Evolutionary conservation across 1,140 invertebrate species (phyloP).

Genomic region (Teleopsis dalmanni): DNA sequence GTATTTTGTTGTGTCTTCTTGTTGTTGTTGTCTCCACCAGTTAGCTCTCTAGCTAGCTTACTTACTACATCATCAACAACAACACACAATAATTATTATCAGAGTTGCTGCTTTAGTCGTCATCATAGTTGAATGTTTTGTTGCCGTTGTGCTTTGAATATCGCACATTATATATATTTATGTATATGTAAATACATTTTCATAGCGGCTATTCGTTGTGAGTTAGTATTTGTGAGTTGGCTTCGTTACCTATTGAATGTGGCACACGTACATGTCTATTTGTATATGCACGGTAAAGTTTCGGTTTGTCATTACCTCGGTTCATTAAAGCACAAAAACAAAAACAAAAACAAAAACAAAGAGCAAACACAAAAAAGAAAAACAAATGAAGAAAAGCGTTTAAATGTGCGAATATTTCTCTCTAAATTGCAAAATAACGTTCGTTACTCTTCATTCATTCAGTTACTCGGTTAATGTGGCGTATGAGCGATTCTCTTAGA

Average conservation of each 20-base stretch:
- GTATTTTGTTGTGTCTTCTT: too few relatives aligned
- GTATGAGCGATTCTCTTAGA: too few relatives aligned
- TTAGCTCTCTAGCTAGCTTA: too few relatives aligned
- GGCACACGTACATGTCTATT: neutral
- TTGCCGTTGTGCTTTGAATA: neutral
- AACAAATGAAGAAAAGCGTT: neutral
- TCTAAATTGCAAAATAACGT: neutral
- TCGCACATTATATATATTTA: neutral
- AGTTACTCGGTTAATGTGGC: too few relatives aligned
- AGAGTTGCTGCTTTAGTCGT: neutral
- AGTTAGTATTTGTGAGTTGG: neutral
- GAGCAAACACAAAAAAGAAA: neutral
- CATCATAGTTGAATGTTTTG: too few relatives aligned
- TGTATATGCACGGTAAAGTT: neutral
- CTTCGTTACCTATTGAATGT: neutral
- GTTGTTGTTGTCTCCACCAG: too few relatives aligned
- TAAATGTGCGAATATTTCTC: neutral
- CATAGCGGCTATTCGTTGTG: neutral
- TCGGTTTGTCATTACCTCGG: too few relatives aligned
- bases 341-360: neutral
- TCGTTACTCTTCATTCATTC: neutral
- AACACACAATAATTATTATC: neutral
- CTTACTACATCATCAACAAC: constrained; percentile 1
- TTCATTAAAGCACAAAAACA: constrained; percentile 1
- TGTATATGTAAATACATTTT: neutral